These are phyloP conservation scores for Aphodius sticticus DNA, from an alignment of 2,888 invertebrate species.

Conservation along the genomic window DNA sequence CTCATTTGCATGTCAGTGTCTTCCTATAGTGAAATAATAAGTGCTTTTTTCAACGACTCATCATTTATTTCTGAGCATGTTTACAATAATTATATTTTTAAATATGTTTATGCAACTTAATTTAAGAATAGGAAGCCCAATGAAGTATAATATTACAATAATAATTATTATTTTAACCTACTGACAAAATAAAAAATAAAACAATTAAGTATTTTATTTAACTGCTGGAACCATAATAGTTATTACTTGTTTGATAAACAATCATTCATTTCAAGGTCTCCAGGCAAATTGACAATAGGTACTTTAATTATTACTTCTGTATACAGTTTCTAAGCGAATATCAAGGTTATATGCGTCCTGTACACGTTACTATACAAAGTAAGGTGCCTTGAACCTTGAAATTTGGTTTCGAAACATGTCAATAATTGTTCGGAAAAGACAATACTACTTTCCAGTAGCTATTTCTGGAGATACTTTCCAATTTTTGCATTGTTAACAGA, in stretches of 20 bases:
- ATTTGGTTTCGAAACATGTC: neutral
- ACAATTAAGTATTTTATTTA: too few relatives aligned
- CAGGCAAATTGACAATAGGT: neutral
- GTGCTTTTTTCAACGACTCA: neutral
- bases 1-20: neutral
- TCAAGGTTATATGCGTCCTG: neutral
- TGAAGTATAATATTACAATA: neutral
- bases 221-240: too few relatives aligned
- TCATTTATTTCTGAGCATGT: neutral
- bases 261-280: neutral
- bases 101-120: too few relatives aligned
- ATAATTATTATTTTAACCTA: neutral
- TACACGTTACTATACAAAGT: neutral
- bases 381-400: neutral
- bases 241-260: neutral
- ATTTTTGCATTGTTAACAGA: neutral
- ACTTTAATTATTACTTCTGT: neutral
- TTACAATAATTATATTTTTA: too few relatives aligned
- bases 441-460: neutral
- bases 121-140: too few relatives aligned
- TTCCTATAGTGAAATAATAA: neutral
- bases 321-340: neutral
- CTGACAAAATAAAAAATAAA: neutral
- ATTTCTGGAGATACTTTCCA: neutral
- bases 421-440: neutral